Percentiles rank a stretch among this genome's conserved stretches.
Conservation (phyloP, 2,113 vertebrate genomes). For the Menura novaehollandiae region DNA sequence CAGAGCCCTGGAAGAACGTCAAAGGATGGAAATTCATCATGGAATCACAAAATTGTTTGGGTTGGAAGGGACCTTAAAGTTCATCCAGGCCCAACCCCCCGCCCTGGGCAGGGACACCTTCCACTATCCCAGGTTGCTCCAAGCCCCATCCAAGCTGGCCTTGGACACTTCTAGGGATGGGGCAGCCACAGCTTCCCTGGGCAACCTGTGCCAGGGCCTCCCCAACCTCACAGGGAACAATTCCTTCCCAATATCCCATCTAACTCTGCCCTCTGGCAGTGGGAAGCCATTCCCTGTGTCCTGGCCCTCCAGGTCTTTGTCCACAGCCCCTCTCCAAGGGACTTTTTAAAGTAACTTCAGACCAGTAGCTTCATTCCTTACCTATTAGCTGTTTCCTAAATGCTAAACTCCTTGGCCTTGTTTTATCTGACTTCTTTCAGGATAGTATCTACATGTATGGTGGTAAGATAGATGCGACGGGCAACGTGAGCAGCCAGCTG, state of each 20-base stretch:
- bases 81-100: not conserved
- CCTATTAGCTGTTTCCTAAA: not conserved
- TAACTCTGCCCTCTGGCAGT: not conserved
- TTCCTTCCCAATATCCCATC: not conserved
- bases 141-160: fast-evolving
- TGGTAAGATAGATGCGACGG: constrained; percentile 91
- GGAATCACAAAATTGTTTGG: not conserved
- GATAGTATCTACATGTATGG: constrained; percentile 96
- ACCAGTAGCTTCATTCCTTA: not conserved
- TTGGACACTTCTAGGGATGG: not conserved
- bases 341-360: not conserved
- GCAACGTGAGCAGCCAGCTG: constrained; percentile 92
- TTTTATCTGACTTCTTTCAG: constrained; percentile 57
- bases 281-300: not conserved
- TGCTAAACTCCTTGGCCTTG: not conserved
- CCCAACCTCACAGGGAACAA: fast-evolving
- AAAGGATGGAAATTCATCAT: not conserved
- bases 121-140: not conserved
- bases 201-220: not conserved
- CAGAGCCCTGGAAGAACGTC: not conserved
- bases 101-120: not conserved
- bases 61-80: not conserved
- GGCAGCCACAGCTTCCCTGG: not conserved
- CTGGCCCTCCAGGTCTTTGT: not conserved
- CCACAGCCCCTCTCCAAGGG: not conserved